phyloP scores from a whole-genome alignment of 2,113 vertebrate genomes.

The Crotophaga sulcirostris region DNA sequence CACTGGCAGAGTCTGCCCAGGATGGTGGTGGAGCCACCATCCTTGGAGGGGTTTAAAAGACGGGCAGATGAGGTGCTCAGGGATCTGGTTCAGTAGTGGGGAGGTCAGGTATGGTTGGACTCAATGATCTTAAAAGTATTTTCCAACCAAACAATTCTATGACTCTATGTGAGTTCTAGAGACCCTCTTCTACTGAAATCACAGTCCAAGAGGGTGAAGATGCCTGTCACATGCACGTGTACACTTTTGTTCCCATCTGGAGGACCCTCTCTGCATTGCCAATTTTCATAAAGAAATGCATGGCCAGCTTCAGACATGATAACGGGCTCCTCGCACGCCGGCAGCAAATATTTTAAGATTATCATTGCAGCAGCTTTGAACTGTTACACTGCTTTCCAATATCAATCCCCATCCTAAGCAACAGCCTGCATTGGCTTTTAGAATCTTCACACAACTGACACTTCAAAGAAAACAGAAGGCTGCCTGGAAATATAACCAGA shows the following conservation, averaged over 20 bases:
- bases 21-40: too few species aligned
- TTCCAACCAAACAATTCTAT: too few species aligned
- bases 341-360: neutral
- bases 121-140: too few species aligned
- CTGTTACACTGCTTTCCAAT: neutral
- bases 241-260: neutral
- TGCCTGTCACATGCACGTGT: rapidly evolving
- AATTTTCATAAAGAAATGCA: neutral
- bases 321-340: neutral
- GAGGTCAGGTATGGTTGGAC: too few species aligned
- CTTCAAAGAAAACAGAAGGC: neutral
- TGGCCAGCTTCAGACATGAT: neutral
- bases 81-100: too few species aligned
- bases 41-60: too few species aligned
- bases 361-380: neutral
- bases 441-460: neutral
- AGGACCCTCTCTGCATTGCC: neutral
- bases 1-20: too few species aligned
- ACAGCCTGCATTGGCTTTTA: neutral
- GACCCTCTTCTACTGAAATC: neutral
- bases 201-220: neutral
- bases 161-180: neutral
- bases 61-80: too few species aligned
- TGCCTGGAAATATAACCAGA: neutral
- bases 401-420: neutral